phyloP scores from a whole-genome alignment of 2,113 vertebrate genomes.

The western clawed frog (Xenopus tropicalis) region DNA sequence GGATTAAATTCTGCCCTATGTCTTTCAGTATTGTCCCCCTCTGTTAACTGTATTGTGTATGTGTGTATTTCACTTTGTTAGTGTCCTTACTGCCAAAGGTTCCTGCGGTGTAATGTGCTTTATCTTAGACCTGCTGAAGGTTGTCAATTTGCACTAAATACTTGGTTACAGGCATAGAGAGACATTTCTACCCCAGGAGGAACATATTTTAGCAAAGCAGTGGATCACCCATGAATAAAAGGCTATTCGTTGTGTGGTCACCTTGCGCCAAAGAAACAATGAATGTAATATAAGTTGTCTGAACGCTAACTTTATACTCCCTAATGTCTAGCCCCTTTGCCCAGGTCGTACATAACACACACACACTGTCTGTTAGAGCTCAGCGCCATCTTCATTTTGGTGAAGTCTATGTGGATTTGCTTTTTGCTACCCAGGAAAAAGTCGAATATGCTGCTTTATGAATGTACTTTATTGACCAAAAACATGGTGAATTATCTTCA shows the following conservation, averaged over 20 bases:
- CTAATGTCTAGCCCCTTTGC: too few relatives aligned
- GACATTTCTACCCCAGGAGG: neutral
- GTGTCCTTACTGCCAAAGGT: slow-evolving; percentile 3
- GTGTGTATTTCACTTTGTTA: neutral
- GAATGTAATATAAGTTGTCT: neutral
- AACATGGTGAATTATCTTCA: slow-evolving; percentile 74
- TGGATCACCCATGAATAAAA: neutral
- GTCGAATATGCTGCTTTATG: slow-evolving; percentile 65
- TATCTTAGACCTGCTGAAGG: slow-evolving; percentile 5
- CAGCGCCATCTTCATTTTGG: slow-evolving; percentile 51
- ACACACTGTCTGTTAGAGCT: neutral
- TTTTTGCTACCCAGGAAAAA: slow-evolving; percentile 76
- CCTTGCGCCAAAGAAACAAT: slow-evolving; percentile 8
- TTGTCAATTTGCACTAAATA: slow-evolving; percentile 39
- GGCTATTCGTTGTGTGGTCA: neutral
- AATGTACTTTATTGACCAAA: slow-evolving; percentile 71
- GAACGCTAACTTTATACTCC: neutral
- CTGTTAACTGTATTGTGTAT: neutral
- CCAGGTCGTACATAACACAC: too few relatives aligned
- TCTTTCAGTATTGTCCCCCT: too few relatives aligned
- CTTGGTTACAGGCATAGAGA: slow-evolving; percentile 7
- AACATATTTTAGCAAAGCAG: too few relatives aligned
- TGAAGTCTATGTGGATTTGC: slow-evolving; percentile 86
- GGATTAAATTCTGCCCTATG: too few relatives aligned
- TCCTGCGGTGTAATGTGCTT: slow-evolving; percentile 2